Conservation (phyloP, 2,888 invertebrate genomes). For the Eurytoma californica region DNA sequence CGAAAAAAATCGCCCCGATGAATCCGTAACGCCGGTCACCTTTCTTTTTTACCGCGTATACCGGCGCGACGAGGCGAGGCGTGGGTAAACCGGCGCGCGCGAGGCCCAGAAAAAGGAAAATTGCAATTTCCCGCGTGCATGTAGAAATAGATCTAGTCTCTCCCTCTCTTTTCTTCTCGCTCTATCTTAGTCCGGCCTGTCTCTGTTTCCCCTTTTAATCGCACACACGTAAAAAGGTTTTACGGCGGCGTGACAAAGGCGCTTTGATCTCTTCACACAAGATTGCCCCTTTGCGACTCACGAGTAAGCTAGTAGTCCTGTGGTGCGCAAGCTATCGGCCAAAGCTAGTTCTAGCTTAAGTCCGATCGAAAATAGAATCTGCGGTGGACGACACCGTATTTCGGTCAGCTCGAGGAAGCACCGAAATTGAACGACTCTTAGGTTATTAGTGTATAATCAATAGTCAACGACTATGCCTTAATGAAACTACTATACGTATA, state of each 20-base stretch:
- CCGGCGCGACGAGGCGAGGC: too few species aligned
- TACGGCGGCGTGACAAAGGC: constrained; percentile 23
- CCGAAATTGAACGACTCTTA: too few species aligned
- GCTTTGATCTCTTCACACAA: constrained; percentile 69
- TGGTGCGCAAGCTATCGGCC: not conserved
- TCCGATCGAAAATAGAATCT: constrained; percentile 6
- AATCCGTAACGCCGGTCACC: too few species aligned
- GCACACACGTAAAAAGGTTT: constrained; percentile 25
- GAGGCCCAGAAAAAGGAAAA: constrained; percentile 17
- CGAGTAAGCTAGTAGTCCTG: not conserved
- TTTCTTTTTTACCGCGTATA: too few species aligned
- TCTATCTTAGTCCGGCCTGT: not conserved
- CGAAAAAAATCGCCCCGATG: too few species aligned
- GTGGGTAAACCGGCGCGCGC: not conserved
- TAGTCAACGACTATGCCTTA: too few species aligned
- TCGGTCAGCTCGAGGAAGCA: too few species aligned
- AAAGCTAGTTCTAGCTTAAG: not conserved
- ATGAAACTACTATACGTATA: too few species aligned
- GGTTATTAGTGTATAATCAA: too few species aligned
- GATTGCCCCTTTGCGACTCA: constrained; percentile 56
- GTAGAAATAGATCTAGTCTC: constrained; percentile 31
- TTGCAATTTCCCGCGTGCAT: constrained; percentile 23
- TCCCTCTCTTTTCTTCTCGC: not conserved
- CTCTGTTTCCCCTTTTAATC: constrained; percentile 34
- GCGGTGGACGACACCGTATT: not conserved